Percentiles rank a stretch among this genome's conserved stretches.
Evolutionary conservation across 1,140 invertebrate genomes (phyloP).

Genomic region (Sycophila sp.): DNA sequence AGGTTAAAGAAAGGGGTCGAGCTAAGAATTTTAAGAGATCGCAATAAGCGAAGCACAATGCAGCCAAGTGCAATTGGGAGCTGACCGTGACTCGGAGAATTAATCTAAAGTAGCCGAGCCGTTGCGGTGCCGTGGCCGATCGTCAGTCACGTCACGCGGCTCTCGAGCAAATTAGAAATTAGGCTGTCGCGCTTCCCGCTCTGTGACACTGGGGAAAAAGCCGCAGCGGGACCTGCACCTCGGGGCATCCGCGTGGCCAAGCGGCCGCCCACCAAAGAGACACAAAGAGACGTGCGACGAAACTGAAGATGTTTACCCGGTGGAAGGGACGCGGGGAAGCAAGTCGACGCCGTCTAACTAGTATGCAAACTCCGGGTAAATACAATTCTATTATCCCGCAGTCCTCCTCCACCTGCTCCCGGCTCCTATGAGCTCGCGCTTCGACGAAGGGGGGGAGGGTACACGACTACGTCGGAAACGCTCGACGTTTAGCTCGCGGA

Average conservation of each 20-base stretch:
- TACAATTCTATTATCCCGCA: slow-evolving; percentile 60
- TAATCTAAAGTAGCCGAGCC: no score
- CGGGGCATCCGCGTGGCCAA: background rate
- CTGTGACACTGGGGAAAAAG: background rate
- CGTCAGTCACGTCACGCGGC: slow-evolving; percentile 36
- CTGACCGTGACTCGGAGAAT: no score
- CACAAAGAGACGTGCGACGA: slow-evolving; percentile 47
- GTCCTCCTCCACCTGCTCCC: background rate
- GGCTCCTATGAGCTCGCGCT: no score
- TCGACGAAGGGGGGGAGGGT: no score
- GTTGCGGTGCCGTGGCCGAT: no score
- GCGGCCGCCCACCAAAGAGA: slow-evolving; percentile 14
- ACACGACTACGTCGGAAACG: no score
- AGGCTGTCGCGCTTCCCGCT: background rate
- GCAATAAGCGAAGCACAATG: no score
- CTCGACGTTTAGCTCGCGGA: no score
- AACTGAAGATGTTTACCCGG: slow-evolving; percentile 60
- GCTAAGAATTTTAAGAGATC: no score
- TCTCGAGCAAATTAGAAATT: slow-evolving; percentile 46
- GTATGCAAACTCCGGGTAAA: slow-evolving; percentile 63
- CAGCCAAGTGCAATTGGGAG: no score
- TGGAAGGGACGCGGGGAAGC: background rate
- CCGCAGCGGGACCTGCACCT: background rate
- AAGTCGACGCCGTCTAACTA: slow-evolving; percentile 49
- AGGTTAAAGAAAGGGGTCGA: no score